These are phyloP conservation scores for Sinocyclocheilus rhinocerous DNA, from an alignment of 2,113 vertebrate genomes.

Conservation along the genomic window DNA sequence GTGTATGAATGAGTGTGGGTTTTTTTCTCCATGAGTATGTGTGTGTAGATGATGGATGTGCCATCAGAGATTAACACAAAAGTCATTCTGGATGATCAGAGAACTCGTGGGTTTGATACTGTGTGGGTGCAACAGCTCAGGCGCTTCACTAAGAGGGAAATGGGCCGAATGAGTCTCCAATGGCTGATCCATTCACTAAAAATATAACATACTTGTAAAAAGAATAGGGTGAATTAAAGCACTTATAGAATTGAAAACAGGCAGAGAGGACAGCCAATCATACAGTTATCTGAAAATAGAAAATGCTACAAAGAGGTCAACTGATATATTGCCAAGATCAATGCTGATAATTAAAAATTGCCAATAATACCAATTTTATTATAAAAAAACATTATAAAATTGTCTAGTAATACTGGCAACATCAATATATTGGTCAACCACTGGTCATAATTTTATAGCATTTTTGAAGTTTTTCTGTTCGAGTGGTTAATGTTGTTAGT, in stretches of 20 bases:
- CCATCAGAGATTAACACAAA: neutral
- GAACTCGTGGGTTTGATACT: conserved; percentile 10
- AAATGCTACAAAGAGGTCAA: neutral
- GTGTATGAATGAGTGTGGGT: conserved; percentile 24
- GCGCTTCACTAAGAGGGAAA: neutral
- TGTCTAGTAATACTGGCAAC: too few species aligned
- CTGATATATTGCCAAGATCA: neutral
- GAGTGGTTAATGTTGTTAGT: too few species aligned
- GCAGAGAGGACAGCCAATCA: neutral
- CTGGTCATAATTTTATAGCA: too few species aligned
- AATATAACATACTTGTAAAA: neutral
- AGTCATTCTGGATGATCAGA: conserved; percentile 17
- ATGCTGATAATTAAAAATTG: too few species aligned
- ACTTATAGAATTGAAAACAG: neutral
- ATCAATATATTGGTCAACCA: too few species aligned
- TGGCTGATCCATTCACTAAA: neutral
- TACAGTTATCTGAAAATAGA: neutral
- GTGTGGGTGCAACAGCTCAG: conserved; percentile 17
- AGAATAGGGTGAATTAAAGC: neutral
- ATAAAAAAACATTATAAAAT: too few species aligned
- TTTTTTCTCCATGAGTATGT: neutral
- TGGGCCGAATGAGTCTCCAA: neutral
- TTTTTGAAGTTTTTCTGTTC: too few species aligned
- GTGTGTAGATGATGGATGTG: conserved; percentile 27
- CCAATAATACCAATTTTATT: too few species aligned